Evolutionary conservation across 2,797 vertebrate species (phyloP), one percentile per base, ranked within the genome.

Genomic region (Yasuhikotakia modesta): DNA sequence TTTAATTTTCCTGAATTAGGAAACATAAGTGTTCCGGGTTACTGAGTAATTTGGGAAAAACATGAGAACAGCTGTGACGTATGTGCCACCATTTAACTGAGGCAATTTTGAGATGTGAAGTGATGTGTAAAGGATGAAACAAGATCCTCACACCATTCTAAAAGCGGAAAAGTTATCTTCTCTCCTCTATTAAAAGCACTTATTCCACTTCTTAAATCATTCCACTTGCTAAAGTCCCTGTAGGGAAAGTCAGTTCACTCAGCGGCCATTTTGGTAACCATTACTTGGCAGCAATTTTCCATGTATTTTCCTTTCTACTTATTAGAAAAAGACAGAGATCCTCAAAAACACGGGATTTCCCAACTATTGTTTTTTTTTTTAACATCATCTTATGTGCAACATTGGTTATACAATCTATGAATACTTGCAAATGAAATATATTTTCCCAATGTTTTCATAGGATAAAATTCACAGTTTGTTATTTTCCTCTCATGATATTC

Each of bases 71-170:
- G 12, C 39, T 46, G 46, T 48, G 55, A 72, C 3, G 11, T 48
- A 2, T 11, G 27, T n/a, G 60, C 30, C 60, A 35, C 14, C 19
- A 17, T 70, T 70, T 57, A 19, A 43, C 55, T 57, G 22, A 2
- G 45, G 35, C 21, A 45, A 71, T 58, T 58, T 61, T 14, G 6
- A 32, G 27, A 50, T n/a, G 43, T 32, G 57, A 73, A 22, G n/a
- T 63, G 30, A 63, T 63, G 60, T 63, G 60, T 63, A 30, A 63
- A 63, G 60, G 14, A 52, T 64, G 46, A 73, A 64, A 73, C 21
- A 39, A 64, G 60, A 73, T 53, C 19, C 22, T 13, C 24, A 30
- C 46, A 64, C 30, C 27, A 1, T 17, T 73, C 19, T 53, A 17
- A 65, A 74, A 7, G 30, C 27, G n/a, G 19, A 16, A 43, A 3